A percentile compares a stretch with the other conserved stretches of the same genome.
Evolutionary conservation across 2,888 invertebrate species (phyloP).

Genomic region (Trissoscelio sp.): DNA sequence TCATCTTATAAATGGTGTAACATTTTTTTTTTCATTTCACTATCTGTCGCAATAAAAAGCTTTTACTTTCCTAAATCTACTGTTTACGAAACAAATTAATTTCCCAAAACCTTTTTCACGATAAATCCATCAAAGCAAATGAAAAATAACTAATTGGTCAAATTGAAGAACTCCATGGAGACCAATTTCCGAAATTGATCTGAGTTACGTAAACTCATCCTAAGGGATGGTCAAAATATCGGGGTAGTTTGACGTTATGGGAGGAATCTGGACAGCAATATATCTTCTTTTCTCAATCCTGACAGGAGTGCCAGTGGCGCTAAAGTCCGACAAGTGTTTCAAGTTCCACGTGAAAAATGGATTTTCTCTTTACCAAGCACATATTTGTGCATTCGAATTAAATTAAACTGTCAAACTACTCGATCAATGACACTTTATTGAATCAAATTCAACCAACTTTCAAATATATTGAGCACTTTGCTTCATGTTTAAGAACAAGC

Average conservation of each 20-base stretch:
- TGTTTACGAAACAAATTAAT: not conserved
- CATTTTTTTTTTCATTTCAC: not conserved
- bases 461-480: too few species aligned
- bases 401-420: conserved; percentile 28
- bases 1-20: not conserved
- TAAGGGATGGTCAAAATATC: conserved; percentile 20
- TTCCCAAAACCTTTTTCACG: not conserved
- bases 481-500: too few species aligned
- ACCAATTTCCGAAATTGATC: conserved; percentile 34
- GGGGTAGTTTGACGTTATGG: conserved; percentile 17
- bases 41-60: not conserved
- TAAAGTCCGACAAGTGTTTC: conserved; percentile 38
- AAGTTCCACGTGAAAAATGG: conserved; percentile 48
- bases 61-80: not conserved
- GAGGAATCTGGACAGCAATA: conserved; percentile 31
- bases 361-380: not conserved
- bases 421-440: not conserved
- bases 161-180: conserved; percentile 2
- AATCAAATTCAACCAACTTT: too few species aligned
- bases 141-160: conserved; percentile 20
- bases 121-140: not conserved
- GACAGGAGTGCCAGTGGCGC: conserved; percentile 4
- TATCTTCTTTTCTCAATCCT: conserved; percentile 41
- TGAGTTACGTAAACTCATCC: conserved; percentile 19
- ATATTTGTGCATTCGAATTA: conserved; percentile 25